Evolutionary conservation across 2,888 invertebrate genomes (phyloP).

Genomic region (Helobdella robusta): DNA sequence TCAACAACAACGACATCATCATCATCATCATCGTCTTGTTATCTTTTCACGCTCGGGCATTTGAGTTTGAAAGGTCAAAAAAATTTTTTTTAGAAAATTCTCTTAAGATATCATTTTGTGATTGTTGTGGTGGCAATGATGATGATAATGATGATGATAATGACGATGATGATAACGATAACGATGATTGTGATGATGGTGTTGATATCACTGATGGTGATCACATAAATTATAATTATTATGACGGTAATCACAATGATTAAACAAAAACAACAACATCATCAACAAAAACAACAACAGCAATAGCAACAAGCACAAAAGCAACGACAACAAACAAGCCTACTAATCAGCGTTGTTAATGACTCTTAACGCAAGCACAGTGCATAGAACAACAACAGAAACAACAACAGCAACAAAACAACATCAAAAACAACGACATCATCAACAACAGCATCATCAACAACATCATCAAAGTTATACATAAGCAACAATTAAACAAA

Average conservation of each 20-base stretch:
- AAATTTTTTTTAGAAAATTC: too few relatives aligned
- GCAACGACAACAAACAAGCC: not conserved
- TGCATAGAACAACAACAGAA: too few relatives aligned
- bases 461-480: too few relatives aligned
- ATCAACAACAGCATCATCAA: too few relatives aligned
- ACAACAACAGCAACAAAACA: too few relatives aligned
- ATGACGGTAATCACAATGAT: constrained; percentile 9
- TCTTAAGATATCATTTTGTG: too few relatives aligned
- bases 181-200: constrained; percentile 16
- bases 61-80: too few relatives aligned
- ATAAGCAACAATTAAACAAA: too few relatives aligned
- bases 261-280: not conserved
- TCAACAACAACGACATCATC: constrained; percentile 5
- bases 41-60: too few relatives aligned
- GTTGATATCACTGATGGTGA: constrained; percentile 9
- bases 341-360: not conserved
- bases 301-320: not conserved
- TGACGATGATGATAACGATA: constrained; percentile 11
- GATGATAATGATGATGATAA: constrained; percentile 18
- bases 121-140: constrained; percentile 14
- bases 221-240: constrained; percentile 8
- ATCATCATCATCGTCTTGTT: constrained; percentile 6
- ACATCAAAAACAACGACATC: too few relatives aligned
- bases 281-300: not conserved
- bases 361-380: too few relatives aligned